phyloP scores from a whole-genome alignment of 2,797 vertebrate genomes.

The Cynodonichthys magdalenae region DNA sequence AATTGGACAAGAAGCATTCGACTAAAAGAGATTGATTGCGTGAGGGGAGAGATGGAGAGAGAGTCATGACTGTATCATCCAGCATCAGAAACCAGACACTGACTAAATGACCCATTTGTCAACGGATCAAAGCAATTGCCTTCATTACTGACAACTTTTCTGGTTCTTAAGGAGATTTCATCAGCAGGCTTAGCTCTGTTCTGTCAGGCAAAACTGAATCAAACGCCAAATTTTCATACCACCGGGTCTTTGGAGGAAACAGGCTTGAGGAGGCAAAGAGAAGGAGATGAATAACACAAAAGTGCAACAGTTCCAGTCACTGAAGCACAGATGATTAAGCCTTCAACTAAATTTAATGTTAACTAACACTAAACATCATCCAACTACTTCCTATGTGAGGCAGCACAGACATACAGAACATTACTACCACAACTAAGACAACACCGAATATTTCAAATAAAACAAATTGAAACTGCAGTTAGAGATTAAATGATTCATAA shows the following conservation, averaged over 20 bases:
- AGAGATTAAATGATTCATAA: background rate
- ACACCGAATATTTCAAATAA: too few relatives aligned
- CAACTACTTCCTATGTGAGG: slow-evolving; percentile 10
- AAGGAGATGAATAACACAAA: slow-evolving; percentile 52
- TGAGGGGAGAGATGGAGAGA: slow-evolving; percentile 18
- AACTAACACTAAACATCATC: slow-evolving; percentile 31
- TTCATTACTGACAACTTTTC: slow-evolving; percentile 83
- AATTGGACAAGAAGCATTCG: slow-evolving; percentile 6
- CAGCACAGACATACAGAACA: background rate
- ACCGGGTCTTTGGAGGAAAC: slow-evolving; percentile 67
- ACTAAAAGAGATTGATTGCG: slow-evolving; percentile 18
- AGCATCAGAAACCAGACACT: slow-evolving; percentile 71
- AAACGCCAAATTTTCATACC: slow-evolving; percentile 76
- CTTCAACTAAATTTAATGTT: slow-evolving; percentile 50
- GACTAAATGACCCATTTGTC: slow-evolving; percentile 82
- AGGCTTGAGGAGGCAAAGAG: slow-evolving; percentile 53
- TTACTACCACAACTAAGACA: too few relatives aligned
- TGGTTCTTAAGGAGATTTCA: slow-evolving; percentile 79
- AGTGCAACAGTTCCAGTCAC: slow-evolving; percentile 24
- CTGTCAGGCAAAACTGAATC: slow-evolving; percentile 76
- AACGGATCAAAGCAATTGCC: slow-evolving; percentile 81
- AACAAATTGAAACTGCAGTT: too few relatives aligned
- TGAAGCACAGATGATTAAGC: slow-evolving; percentile 48
- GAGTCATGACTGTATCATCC: slow-evolving; percentile 58
- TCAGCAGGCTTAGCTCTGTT: slow-evolving; percentile 75